Conservation (phyloP, 2,113 vertebrate species). For the Corythoichthys intestinalis region DNA sequence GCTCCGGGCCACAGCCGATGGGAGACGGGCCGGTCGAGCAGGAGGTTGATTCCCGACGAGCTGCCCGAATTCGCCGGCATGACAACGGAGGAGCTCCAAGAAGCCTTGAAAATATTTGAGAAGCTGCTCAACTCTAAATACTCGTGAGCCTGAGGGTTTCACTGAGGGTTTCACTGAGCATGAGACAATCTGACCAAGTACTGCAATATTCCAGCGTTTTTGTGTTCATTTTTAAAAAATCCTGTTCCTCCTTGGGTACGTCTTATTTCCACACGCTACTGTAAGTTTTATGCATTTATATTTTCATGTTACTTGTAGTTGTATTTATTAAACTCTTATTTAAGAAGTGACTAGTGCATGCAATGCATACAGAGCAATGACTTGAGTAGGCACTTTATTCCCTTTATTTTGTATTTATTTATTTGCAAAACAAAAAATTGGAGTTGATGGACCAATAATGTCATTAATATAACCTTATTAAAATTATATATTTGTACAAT, state of each 20-base stretch:
- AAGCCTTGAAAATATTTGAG: conserved; percentile 46
- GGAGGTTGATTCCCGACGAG: conserved; percentile 55
- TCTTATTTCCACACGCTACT: not conserved
- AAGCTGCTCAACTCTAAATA: conserved; percentile 38
- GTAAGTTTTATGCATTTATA: not conserved
- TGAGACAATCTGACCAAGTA: not conserved
- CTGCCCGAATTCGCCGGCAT: conserved; percentile 49
- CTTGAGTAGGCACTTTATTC: conserved; percentile 1
- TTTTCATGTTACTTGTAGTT: conserved; percentile 13
- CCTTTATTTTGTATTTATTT: not conserved
- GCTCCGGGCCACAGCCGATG: conserved; percentile 50
- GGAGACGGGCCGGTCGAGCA: conserved; percentile 22
- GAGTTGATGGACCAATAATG: conserved; percentile 35
- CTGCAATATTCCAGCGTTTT: conserved; percentile 18
- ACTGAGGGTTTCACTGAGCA: not conserved
- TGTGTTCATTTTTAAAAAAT: not conserved
- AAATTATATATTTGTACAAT: not conserved
- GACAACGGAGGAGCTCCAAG: conserved; percentile 49
- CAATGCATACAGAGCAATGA: not conserved
- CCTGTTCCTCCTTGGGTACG: not conserved
- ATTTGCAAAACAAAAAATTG: conserved; percentile 14
- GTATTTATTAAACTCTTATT: conserved; percentile 35
- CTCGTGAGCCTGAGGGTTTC: conserved; percentile 17
- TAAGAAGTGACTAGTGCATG: conserved; percentile 4
- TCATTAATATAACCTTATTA: not conserved